phyloP scores from a whole-genome alignment of 2,113 vertebrate species.

The Gavia stellata region DNA sequence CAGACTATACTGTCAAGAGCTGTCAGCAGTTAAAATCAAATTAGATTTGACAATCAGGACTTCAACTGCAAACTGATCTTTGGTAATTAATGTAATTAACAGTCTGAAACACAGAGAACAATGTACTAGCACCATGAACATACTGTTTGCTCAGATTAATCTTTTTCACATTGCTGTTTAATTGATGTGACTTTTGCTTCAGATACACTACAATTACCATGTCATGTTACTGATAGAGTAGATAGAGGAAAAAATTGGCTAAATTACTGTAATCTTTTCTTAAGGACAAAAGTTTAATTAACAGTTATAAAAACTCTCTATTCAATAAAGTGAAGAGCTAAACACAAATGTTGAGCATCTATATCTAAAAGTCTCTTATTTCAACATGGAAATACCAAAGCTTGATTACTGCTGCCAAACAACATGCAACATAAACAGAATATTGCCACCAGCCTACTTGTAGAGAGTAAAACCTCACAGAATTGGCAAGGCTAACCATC shows the following conservation, averaged over 20 bases:
- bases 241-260: neutral
- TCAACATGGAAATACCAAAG: neutral
- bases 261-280: neutral
- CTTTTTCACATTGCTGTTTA: constrained; percentile 13
- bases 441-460: neutral
- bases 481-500: neutral
- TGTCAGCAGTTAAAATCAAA: neutral
- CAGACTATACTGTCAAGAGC: neutral
- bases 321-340: neutral
- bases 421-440: neutral
- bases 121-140: neutral
- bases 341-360: neutral
- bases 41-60: constrained; percentile 33
- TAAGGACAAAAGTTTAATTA: neutral
- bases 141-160: constrained; percentile 40
- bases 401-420: neutral
- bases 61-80: constrained; percentile 35
- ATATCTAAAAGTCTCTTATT: neutral
- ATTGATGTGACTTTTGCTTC: constrained; percentile 28
- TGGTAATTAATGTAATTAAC: constrained; percentile 59
- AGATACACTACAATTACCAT: neutral
- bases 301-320: neutral
- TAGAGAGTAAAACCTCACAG: neutral
- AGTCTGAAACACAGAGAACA: constrained; percentile 20
- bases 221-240: neutral